Evolutionary conservation across 1,140 invertebrate species (phyloP).

Genomic region (Pseudomyrmex concolor): DNA sequence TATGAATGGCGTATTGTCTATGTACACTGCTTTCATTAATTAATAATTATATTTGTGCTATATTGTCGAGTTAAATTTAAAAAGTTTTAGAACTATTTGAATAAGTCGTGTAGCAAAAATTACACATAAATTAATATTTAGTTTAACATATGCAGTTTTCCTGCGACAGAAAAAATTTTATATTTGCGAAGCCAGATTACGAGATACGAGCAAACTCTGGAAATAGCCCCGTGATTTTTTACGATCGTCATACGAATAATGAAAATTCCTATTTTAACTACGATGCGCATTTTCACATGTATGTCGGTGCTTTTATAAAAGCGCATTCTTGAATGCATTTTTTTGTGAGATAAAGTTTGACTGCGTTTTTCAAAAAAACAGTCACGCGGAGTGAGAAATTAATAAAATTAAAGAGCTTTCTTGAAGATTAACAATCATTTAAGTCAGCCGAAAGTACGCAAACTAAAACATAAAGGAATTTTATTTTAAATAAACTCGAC

Average conservation of each 20-base stretch:
- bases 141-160: background rate
- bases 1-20: background rate
- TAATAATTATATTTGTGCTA: constrained; percentile 1
- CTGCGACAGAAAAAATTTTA: constrained; percentile 1
- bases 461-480: background rate
- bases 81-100: background rate
- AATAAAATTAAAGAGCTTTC: background rate
- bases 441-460: background rate
- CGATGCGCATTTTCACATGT: background rate
- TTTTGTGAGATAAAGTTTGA: background rate
- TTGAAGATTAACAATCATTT: constrained; percentile 17
- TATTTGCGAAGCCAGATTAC: constrained; percentile 28
- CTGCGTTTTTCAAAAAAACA: constrained; percentile 4
- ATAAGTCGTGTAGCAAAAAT: background rate
- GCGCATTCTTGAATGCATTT: background rate
- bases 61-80: constrained; percentile 16
- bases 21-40: background rate
- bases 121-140: background rate
- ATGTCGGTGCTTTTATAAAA: background rate
- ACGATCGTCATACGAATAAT: constrained; percentile 26
- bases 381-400: constrained; percentile 1
- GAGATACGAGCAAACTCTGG: background rate
- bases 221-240: constrained; percentile 28
- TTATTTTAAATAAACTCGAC: constrained; percentile 35
- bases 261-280: constrained; percentile 5